Conservation (phyloP, 2,888 invertebrate genomes). For the Sinotaia quadrata region DNA sequence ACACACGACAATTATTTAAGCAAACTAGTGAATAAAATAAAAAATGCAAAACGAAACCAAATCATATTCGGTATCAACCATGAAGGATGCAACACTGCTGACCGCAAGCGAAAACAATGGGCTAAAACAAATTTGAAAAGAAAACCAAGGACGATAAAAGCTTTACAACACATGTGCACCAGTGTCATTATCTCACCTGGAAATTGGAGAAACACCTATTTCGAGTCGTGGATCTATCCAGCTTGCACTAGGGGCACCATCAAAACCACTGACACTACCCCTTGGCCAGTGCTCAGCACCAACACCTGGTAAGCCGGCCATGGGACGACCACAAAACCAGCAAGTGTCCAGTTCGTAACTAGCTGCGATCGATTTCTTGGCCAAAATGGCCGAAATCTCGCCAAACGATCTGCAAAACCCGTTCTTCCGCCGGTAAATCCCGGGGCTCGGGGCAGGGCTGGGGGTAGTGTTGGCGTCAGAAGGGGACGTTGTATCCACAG, state of each 20-base stretch:
- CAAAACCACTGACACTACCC: slow-evolving; percentile 13
- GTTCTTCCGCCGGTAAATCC: slow-evolving; percentile 24
- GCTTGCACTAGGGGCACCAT: slow-evolving; percentile 7
- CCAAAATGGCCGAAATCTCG: slow-evolving; percentile 19
- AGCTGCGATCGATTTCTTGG: slow-evolving; percentile 22
- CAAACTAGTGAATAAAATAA: no score
- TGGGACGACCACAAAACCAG: slow-evolving; percentile 25
- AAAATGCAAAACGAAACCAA: no score
- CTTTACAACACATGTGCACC: no score
- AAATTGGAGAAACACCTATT: no score
- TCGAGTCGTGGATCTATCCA: no score
- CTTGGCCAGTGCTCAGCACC: neutral
- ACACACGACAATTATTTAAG: no score
- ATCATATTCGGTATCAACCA: no score
- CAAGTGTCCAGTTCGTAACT: slow-evolving; percentile 27
- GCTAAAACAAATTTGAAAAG: no score
- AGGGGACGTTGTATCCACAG: neutral
- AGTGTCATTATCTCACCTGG: no score
- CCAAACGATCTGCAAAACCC: slow-evolving; percentile 18
- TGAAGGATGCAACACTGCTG: no score
- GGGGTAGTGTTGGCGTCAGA: neutral
- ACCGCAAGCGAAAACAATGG: no score
- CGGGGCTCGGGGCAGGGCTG: slow-evolving; percentile 24
- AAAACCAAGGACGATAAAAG: no score
- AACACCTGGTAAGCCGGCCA: slow-evolving; percentile 11